phyloP scores from a whole-genome alignment of 37 sponge, comb jelly and placozoan species.

The Diacarnus erythraeanus region DNA sequence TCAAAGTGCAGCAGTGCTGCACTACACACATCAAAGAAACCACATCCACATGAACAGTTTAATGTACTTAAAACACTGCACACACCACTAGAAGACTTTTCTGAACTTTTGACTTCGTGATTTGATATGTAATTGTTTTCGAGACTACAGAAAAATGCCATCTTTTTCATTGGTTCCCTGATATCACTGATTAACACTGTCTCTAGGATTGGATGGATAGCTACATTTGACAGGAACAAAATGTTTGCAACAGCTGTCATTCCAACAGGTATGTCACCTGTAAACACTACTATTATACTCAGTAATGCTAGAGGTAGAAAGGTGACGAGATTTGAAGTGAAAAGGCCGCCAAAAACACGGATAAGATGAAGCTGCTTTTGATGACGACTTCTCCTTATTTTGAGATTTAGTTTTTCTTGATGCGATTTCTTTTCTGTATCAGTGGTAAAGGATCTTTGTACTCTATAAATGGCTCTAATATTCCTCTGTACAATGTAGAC shows the following conservation, averaged over 20 bases:
- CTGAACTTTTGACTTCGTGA: neutral
- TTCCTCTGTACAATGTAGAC: neutral
- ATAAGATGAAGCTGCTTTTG: neutral
- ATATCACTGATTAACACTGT: neutral
- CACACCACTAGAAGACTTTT: neutral
- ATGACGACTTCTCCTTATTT: neutral
- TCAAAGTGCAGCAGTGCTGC: too few relatives aligned
- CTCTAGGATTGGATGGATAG: neutral
- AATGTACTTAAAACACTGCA: too few relatives aligned
- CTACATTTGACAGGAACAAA: neutral
- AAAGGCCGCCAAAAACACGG: neutral
- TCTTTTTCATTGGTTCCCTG: neutral
- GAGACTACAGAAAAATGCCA: neutral
- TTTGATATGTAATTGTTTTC: too few relatives aligned
- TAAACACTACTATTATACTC: neutral
- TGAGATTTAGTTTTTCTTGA: too few relatives aligned
- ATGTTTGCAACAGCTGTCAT: neutral
- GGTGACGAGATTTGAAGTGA: neutral
- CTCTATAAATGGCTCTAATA: neutral
- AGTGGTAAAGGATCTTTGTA: too few relatives aligned
- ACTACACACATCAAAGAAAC: too few relatives aligned
- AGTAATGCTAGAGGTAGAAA: neutral
- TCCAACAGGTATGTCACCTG: neutral
- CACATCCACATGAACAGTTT: too few relatives aligned
- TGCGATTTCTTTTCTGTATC: neutral